phyloP scores from a whole-genome alignment of 1,140 invertebrate genomes.

The Drosophila triauraria region DNA sequence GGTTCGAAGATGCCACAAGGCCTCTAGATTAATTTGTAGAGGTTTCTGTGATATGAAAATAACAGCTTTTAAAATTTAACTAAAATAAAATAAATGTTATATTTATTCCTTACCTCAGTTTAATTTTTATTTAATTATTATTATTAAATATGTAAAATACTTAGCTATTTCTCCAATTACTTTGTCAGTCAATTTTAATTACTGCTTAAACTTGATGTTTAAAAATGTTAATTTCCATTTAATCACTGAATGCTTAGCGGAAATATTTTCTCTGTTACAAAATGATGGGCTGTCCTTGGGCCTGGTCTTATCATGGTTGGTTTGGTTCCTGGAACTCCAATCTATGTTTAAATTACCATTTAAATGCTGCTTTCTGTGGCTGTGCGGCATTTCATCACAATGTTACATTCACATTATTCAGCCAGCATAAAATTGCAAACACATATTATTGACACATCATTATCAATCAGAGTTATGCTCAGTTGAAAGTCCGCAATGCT shows the following conservation, averaged over 20 bases:
- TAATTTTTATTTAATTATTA: not conserved
- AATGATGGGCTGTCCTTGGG: constrained; percentile 40
- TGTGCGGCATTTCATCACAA: constrained; percentile 52
- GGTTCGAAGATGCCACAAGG: too few relatives aligned
- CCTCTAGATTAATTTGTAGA: too few relatives aligned
- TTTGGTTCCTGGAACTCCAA: constrained; percentile 36
- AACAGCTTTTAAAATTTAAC: too few relatives aligned
- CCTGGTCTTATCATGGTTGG: constrained; percentile 17
- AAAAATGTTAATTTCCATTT: not conserved
- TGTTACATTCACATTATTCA: constrained; percentile 50
- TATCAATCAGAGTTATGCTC: constrained; percentile 74
- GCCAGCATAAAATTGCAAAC: constrained; percentile 77
- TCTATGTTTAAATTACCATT: constrained; percentile 60
- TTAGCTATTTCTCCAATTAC: not conserved
- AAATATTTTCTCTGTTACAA: constrained; percentile 12
- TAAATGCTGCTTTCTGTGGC: constrained; percentile 39
- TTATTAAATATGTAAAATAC: not conserved
- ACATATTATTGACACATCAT: constrained; percentile 82
- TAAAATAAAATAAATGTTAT: not conserved
- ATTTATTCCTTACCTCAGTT: not conserved
- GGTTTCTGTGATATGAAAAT: too few relatives aligned
- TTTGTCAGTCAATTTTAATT: not conserved
- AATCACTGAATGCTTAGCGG: constrained; percentile 6
- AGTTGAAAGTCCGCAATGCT: constrained; percentile 52
- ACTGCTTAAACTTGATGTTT: not conserved